Base-by-base conservation (phyloP, 2,888 invertebrate genomes). In the Ophion ventricosus region DNA sequence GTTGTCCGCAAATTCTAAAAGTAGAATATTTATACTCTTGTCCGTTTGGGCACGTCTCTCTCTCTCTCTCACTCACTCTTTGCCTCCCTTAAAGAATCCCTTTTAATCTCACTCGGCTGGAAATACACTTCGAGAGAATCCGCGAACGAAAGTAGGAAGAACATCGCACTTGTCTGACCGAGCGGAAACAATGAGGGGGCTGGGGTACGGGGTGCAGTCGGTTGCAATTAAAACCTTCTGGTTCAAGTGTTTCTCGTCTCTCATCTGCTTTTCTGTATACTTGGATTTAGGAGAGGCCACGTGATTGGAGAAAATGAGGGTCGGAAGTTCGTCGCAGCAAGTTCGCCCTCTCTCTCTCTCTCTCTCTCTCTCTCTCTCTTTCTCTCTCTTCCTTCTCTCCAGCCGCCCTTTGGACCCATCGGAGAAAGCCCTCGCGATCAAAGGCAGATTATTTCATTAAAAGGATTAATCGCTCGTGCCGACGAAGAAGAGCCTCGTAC, bases 381-480 rank as follows among this genome's bases (percentile, higher is more conserved):
- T 17, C 26, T 67, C 59, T 61, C 73, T 17, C 29, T 43, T 57
- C n/a, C 20, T 29, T 29, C 8, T 59, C 40, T 70, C 61, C 57
- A 40, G 49, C 35, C 64, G 54, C 63, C 76, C 79, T 84, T 72
- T 72, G 59, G 78, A 78, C 67, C 49, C 49, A 25, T 73, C 76
- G 73, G 80, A 75, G 78, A 70, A 84, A 78, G n/a, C 63, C 70
- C 67, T 70, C 66, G 88, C 90, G 92, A 92, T 92, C 92, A 92
- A 92, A 92, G 92, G 89, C 89, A 89, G 90, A 92, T 92, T 88
- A 91, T 92, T 92, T 92, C 92, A 92, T 92, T 92, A 92, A 91
- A 91, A 87, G 89, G 91, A 89, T 90, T 92, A 92, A 92, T 92
- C 92, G 90, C 90, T 89, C 91, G 88, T 88, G 85, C 87, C 87